Evolutionary conservation across 2,113 vertebrate species (phyloP), one percentile per base, ranked within the genome.

Genomic region (Mesoclemmys tuberculata): DNA sequence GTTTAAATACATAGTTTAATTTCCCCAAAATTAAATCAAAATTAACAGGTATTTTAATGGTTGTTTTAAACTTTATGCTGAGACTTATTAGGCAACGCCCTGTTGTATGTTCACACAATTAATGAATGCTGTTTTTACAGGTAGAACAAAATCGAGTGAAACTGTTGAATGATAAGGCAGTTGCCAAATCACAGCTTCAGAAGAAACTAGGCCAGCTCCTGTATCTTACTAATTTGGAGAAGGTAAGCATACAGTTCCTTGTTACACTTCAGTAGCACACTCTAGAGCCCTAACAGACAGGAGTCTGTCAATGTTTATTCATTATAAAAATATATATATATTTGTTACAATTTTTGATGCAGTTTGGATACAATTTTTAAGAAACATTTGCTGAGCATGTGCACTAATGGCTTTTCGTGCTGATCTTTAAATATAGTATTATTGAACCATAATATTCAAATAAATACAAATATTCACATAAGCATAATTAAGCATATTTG

Each of bases 201-300:
- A 99, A 99, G 97, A 99, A 99, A 96, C 98, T 99, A 19, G 99
- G 99, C 11, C 99, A 99, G 96, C 98, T 99, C 93, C 98, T 99
- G 41, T 99, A 99, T 90, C 99, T 99, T 91, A 99, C 98, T 64
- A 99, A 99, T 96, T 98, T 99, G 88, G 99, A 99, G 96, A 99
- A 99, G 98, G 99, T 99, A 97, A 95, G 35, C 77, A 94, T 85
- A 75, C 5, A 1, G 5, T 82, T 88, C 26, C n/a, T 38, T 84
- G 6, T 11, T 48, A 1, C 38, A 16, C 31, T 90, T 22, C 91
- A 68, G 13, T 80, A 44, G 54, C 84, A 5, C 12, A 46, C 13
- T 91, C 12, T 79, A 6, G 19, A 93, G 81, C 64, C 22, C 48
- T 52, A 46, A 24, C 77, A 22, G n/a, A 88, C 84, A 94, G 51